These are phyloP conservation scores for Drosophila nannoptera DNA, from an alignment of 1,140 invertebrate genomes.

Conservation along the genomic window DNA sequence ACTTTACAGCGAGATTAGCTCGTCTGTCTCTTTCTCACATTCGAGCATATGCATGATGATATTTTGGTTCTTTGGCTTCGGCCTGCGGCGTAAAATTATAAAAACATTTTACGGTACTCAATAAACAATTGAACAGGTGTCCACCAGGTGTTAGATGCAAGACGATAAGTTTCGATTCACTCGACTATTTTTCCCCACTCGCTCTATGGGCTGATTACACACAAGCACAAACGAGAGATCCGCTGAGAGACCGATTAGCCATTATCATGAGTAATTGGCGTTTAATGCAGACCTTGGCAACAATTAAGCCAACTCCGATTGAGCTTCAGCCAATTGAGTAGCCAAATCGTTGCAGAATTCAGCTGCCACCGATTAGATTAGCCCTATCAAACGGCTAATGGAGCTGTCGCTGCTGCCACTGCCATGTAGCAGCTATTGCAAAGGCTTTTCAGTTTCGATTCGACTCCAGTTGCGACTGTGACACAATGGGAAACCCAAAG, in stretches of 20 bases:
- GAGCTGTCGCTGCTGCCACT: constrained; percentile 13
- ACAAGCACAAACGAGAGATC: no score
- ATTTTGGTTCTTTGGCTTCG: no score
- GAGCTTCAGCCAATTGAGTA: background rate
- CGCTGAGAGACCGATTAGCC: constrained; percentile 14
- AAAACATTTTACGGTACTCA: constrained; percentile 57
- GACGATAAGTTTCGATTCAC: constrained; percentile 41
- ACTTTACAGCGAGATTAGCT: no score
- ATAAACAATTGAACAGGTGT: constrained; percentile 62
- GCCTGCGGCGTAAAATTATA: background rate
- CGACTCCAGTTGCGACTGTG: constrained; percentile 15
- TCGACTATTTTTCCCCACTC: no score
- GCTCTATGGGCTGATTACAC: constrained; percentile 14
- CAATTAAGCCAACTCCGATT: constrained; percentile 29
- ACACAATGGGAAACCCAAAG: constrained; percentile 47
- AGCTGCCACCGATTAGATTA: constrained; percentile 58
- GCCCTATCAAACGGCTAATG: constrained; percentile 48
- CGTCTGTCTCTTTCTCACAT: no score
- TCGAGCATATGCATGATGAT: no score
- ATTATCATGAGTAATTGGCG: constrained; percentile 35
- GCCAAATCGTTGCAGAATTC: constrained; percentile 37
- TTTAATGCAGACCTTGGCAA: constrained; percentile 42
- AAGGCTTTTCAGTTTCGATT: constrained; percentile 30
- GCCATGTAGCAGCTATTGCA: constrained; percentile 20
- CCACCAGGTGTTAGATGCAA: constrained; percentile 53